Base-by-base conservation (phyloP, 2,888 invertebrate genomes). In the Pteria penguin region DNA sequence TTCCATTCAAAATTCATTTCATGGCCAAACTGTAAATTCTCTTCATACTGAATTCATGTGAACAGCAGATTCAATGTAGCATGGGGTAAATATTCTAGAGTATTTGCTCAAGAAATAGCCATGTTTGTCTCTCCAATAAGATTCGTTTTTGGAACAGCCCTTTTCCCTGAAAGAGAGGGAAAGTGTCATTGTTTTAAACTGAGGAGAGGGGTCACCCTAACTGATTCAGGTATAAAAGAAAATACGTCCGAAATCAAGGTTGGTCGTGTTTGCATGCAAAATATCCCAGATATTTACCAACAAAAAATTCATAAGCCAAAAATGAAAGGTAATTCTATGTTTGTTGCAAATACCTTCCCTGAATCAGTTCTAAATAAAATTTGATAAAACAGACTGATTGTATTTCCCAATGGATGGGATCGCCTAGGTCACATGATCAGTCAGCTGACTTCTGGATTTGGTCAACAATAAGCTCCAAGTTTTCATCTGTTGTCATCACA, bases 121-220 rank as follows among this genome's bases (percentile, higher is more conserved):
- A 83, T 75, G 83, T 85, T 81, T 82, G 82, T 85, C 85, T 83
- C 85, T 85, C 85, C 85, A 84, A 76, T 82, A 74, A 76, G 79
- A 79, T 71, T 81, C 45, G 54, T 79, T 83, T 85, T 78, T 82
- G 85, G 83, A 83, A 85, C 85, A 85, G 85, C 82, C 82, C 80
- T 75, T 72, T 68, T 74, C 73, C 79, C 77, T 79, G 77, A 72
- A 78, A 78, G 52, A 72, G 69, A 75, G 76, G 76, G 76, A 73
- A 77, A 66, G 72, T 52, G 65, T 67, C 29, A 55, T 55, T 27
- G 33, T 36, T 58, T 45, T 36, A 60, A 65, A 67, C n/a, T 65
- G 36, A 67, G 71, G 32, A 58, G 29, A 55, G 45, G 75, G 60
- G 54, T 31, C 62, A 70, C 54, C 63, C 72, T 69, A 75, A 75